Evolutionary conservation across 30 jellyfish, hydroid and myxozoan species (phyloP), one percentile per base, ranked within the genome.

Genomic region (Aurelia sp.): DNA sequence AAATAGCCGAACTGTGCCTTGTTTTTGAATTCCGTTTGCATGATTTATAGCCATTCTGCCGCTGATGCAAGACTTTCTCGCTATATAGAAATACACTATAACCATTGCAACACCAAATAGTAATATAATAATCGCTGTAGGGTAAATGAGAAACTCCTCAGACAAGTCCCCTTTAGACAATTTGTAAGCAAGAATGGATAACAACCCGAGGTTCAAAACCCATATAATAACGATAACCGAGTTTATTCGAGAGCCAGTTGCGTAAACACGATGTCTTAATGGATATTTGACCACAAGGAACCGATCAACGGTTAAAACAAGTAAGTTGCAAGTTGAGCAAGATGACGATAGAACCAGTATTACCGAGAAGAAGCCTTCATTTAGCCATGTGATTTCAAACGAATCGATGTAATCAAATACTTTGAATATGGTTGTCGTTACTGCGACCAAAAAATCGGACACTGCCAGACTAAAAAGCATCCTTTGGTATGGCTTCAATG

Each of bases 261-360:
- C 67, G 8, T 10, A 41, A 17, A 76, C 31, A 13, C 65, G 87
- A 33, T 76, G 87, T 18, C 16, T 55, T 7, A 76, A 19, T 4
- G 87, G 87, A 35, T 24, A 76, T 59, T 57, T 76, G n/a, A 76
- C 76, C 16, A 73, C 87, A 15, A 76, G 62, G 27, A 76, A 41
- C n/a, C 87, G 87, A 27, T 76, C 87, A 11, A 76, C 22, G 18
- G 87, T 58, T 17, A 76, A 53, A 53, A 74, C 51, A 18, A 76
- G 9, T 62, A 30, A 35, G 41, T 76, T 76, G 35, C n/a, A 18
- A 3, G 47, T 59, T 2, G 87, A 76, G 3, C 31, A 15, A 16
- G 19, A 17, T 73, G 62, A 22, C 16, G 87, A 53, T 17, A 59
- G 35, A 8, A 76, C 61, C 16, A 76, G 76, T 11, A 44, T 20